phyloP scores from a whole-genome alignment of 2,113 vertebrate genomes.

The Apodemus sylvaticus region DNA sequence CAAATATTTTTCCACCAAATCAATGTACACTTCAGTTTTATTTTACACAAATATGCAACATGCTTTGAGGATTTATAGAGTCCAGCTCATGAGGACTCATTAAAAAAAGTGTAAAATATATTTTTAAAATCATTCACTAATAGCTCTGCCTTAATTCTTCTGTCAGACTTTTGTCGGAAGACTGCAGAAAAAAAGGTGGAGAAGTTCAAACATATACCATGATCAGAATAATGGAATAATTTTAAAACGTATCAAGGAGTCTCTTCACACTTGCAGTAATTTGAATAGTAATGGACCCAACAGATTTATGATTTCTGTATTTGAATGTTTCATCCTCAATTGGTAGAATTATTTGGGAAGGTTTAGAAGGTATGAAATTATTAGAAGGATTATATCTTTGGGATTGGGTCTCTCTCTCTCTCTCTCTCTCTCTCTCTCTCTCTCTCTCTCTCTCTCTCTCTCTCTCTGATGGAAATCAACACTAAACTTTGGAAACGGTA shows the following conservation, averaged over 20 bases:
- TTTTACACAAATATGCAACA: background rate
- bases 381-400: background rate
- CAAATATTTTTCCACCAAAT: slow-evolving; percentile 41
- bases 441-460: background rate
- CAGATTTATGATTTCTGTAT: too few species aligned
- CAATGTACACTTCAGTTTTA: background rate
- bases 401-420: background rate
- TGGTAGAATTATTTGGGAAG: background rate
- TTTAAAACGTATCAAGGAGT: background rate
- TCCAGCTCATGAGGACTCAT: background rate
- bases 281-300: background rate
- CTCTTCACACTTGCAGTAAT: background rate
- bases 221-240: background rate
- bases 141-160: background rate
- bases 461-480: background rate
- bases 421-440: background rate
- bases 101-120: background rate
- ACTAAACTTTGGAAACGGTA: background rate
- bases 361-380: background rate
- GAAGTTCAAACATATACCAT: background rate
- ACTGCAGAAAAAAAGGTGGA: background rate
- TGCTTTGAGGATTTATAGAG: background rate
- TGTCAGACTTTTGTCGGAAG: background rate
- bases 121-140: background rate
- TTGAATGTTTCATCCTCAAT: background rate